Base-by-base conservation (phyloP, 1,140 invertebrate genomes). In the Drosophila prosaltans region DNA sequence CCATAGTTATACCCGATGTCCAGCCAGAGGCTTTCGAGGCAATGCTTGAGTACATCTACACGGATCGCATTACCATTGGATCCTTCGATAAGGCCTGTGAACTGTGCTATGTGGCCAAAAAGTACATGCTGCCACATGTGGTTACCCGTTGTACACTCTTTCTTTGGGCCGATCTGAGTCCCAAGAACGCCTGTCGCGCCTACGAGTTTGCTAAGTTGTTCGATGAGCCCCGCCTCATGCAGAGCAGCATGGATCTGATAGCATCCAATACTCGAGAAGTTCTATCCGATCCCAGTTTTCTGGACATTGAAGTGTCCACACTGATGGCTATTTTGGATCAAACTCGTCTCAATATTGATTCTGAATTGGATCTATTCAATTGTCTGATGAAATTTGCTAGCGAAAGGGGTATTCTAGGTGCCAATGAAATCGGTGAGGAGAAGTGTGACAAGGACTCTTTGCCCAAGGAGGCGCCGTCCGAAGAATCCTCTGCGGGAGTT, bases 201-300 rank as follows among this genome's bases (percentile, higher is more conserved):
- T 97, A 97, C 90, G 97, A 97, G 86, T 97, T 97, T 94, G 96
- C 96, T 0, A 95, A 95, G 70, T 92, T 97, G 0, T 97, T 97
- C 92, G 96, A 97, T 69, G 96, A 97, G 83, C 95, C 95, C 62
- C 93, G 95, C 6, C 91, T 97, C 0, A 96, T 96, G 94, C 95
- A 96, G 26, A 96, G 96, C 92, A 97, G 96, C 92, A 93, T 96
- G 89, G 94, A 95, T 93, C 95, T 97, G 60, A 96, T 97, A 41
- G 95, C 95, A 65, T 94, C 94, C n/a, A 94, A 95, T 80, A 97
- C 97, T 0, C 93, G 94, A 45, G 95, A 96, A 74, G 95, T 97
- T 1, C 81, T 97, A 8, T 94, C 94, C 36, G 95, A 96, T 89
- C 93, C 94, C 21, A 95, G 95, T 74, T 97, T 97, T 93, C 94